These are phyloP conservation scores for Ditula angustiorana DNA, from an alignment of 2,888 invertebrate genomes.

Conservation along the genomic window DNA sequence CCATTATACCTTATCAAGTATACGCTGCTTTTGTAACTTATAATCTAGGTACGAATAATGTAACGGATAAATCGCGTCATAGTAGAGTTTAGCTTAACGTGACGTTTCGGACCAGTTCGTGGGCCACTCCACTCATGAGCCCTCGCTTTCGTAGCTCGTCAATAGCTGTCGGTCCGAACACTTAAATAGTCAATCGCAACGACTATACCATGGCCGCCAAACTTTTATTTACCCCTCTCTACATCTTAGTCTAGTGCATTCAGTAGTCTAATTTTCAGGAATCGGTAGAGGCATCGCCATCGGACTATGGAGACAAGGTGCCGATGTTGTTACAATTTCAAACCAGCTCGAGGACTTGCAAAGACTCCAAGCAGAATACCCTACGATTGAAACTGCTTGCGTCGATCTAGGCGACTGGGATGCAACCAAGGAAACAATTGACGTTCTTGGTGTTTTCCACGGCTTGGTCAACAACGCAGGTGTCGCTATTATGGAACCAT, in stretches of 20 bases:
- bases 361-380: conserved; percentile 14
- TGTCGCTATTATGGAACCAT: conserved; percentile 87
- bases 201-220: too few species aligned
- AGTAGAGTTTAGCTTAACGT: too few species aligned
- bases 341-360: conserved; percentile 70
- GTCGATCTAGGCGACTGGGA: conserved; percentile 28
- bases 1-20: too few species aligned
- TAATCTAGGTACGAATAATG: too few species aligned
- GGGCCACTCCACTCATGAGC: too few species aligned
- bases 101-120: too few species aligned
- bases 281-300: conserved; percentile 88
- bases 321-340: conserved; percentile 88
- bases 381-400: conserved; percentile 9
- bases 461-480: conserved; percentile 76
- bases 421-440: conserved; percentile 1
- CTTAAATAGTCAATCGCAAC: too few species aligned
- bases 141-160: too few species aligned
- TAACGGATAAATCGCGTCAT: too few species aligned
- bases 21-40: too few species aligned
- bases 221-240: too few species aligned
- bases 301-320: conserved; percentile 85
- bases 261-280: conserved; percentile 56
- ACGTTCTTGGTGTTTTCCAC: conserved; percentile 23
- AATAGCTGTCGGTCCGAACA: too few species aligned
- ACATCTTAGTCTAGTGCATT: not conserved